Conservation (phyloP, 2,113 vertebrate species). For the Percopsis transmontana region DNA sequence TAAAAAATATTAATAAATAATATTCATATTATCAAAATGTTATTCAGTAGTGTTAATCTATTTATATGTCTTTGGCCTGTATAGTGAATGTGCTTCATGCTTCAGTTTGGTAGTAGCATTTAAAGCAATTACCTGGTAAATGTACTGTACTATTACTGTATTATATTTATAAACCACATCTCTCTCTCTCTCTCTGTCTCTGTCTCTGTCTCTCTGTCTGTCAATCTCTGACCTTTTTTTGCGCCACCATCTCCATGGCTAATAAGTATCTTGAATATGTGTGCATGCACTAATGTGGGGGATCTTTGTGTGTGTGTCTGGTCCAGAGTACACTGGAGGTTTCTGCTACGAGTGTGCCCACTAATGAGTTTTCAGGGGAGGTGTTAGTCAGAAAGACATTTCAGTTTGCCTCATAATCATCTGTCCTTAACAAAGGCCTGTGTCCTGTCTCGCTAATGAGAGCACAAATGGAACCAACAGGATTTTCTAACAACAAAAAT, state of each 20-base stretch:
- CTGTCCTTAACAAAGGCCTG: constrained; percentile 35
- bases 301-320: neutral
- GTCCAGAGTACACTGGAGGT: neutral
- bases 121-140: neutral
- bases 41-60: neutral
- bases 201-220: neutral
- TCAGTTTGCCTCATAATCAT: constrained; percentile 35
- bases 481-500: constrained; percentile 21
- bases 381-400: constrained; percentile 49
- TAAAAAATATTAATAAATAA: neutral
- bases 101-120: neutral
- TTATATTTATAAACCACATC: neutral
- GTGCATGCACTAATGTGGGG: neutral
- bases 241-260: neutral
- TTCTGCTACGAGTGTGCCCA: neutral
- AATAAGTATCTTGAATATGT: neutral
- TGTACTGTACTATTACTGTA: neutral
- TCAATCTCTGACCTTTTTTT: neutral
- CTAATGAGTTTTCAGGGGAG: constrained; percentile 47
- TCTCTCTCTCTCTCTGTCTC: neutral
- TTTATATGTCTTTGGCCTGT: neutral
- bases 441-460: constrained; percentile 47
- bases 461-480: constrained; percentile 25
- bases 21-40: neutral
- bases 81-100: neutral